Evolutionary conservation across 2,113 vertebrate species (phyloP), one percentile per base, ranked within the genome.

Genomic region (Poeciliopsis turrubarensis): DNA sequence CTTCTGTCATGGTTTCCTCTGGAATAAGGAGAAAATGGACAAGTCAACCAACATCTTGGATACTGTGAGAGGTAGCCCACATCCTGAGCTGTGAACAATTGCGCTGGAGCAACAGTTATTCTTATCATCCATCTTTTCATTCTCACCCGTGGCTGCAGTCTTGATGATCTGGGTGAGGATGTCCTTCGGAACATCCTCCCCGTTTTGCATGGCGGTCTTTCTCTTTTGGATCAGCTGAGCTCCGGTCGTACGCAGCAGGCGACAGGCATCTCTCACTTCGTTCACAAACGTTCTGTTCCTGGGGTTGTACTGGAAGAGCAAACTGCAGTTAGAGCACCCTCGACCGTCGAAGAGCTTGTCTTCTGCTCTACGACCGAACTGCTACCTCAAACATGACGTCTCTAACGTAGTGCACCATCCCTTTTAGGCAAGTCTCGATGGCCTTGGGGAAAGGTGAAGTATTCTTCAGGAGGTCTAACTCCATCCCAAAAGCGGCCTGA

Each of bases 161-260:
- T 96, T 97, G 86, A 98, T 94, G 60, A 99, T 97, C 81, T 96
- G 95, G 0, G 96, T 97, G 29, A 98, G 96, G 77, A 99, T 97
- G 89, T 99, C 97, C 0, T 92, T 68, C 0, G 96, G 94, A 0
- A 92, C 88, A 0, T 95, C 93, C 5, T 96, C 96, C 0, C 94
- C 95, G 0, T 91, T 91, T 82, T 80, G 74, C 12, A 98, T 90
- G 57, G 95, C 95, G 41, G 90, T 88, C 32, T 90, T 95, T 77
- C 97, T 94, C 5, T 84, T 68, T 6, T 94, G 75, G 44, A 98
- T 93, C 92, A 96, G 97, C 70, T 95, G 82, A 70, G 94, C 93
- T 47, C 95, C 97, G 3, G 95, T 95, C 30, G 17, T 83, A 19
- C 96, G 96, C 72, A 99, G 92, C 1, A 98, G 88, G 34, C 44